Conservation (phyloP, 2,797 vertebrate species). For the Acanthurus tractus region DNA sequence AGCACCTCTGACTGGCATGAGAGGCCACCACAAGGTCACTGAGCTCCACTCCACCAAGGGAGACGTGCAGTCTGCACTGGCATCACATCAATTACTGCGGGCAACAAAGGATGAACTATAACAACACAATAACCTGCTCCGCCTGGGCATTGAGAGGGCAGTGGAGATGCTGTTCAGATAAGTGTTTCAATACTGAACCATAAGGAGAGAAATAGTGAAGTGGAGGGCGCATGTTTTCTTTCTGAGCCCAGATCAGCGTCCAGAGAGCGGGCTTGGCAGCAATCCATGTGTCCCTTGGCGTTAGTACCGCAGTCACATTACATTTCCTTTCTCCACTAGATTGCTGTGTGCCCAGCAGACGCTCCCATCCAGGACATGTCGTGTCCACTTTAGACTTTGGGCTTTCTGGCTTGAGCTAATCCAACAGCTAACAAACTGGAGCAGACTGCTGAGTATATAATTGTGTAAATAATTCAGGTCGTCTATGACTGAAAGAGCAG, state of each 20-base stretch:
- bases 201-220: slow-evolving; percentile 54
- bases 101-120: slow-evolving; percentile 72
- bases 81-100: slow-evolving; percentile 63
- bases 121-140: slow-evolving; percentile 66
- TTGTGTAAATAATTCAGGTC: slow-evolving; percentile 74
- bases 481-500: slow-evolving; percentile 63
- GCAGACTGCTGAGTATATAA: slow-evolving; percentile 70
- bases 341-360: slow-evolving; percentile 72
- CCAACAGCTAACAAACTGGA: slow-evolving; percentile 75
- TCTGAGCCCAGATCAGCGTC: slow-evolving; percentile 63
- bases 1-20: slow-evolving; percentile 66
- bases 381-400: slow-evolving; percentile 75
- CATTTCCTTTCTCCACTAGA: slow-evolving; percentile 73
- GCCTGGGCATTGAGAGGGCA: slow-evolving; percentile 50
- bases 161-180: slow-evolving; percentile 70
- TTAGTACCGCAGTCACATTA: slow-evolving; percentile 81
- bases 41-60: slow-evolving; percentile 53
- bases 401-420: slow-evolving; percentile 69
- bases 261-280: slow-evolving; percentile 74
- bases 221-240: slow-evolving; percentile 60
- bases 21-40: slow-evolving; percentile 67
- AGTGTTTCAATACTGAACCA: slow-evolving; percentile 63
- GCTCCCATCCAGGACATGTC: slow-evolving; percentile 76
- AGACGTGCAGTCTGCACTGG: slow-evolving; percentile 41
- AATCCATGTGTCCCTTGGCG: slow-evolving; percentile 75